These are phyloP conservation scores for Scrobipalpa costella DNA, from an alignment of 2,888 invertebrate genomes.

Conservation along the genomic window DNA sequence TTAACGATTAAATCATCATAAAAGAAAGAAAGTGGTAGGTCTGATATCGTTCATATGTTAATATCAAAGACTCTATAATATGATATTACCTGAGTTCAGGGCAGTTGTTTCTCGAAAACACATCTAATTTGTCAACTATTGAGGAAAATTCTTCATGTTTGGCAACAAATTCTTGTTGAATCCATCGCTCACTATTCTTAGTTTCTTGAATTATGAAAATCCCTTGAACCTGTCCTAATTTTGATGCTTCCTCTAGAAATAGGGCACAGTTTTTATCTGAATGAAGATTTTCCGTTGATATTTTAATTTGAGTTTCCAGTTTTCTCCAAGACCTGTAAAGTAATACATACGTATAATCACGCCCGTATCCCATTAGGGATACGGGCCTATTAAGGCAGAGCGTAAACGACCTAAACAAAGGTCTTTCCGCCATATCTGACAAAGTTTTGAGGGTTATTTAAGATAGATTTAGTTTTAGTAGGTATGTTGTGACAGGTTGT, in stretches of 20 bases:
- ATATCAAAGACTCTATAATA: no score
- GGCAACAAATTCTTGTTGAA: conserved; percentile 39
- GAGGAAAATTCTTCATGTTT: conserved; percentile 45
- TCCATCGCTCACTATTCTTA: conserved; percentile 27
- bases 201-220: conserved; percentile 48
- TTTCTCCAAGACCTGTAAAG: conserved; percentile 49
- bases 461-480: no score
- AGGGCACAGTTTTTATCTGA: conserved; percentile 43
- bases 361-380: no score
- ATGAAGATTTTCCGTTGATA: conserved; percentile 42
- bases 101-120: conserved; percentile 46
- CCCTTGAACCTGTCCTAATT: conserved; percentile 48
- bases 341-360: no score
- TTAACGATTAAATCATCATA: no score
- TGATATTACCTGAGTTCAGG: conserved; percentile 45
- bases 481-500: no score
- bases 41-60: no score
- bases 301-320: conserved; percentile 38
- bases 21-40: no score
- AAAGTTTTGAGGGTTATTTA: no score
- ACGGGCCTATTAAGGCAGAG: no score
- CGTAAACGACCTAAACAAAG: no score
- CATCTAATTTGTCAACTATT: conserved; percentile 49
- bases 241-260: conserved; percentile 43
- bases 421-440: no score